phyloP scores from a whole-genome alignment of 2,888 invertebrate genomes.

The Portevinia maculata region DNA sequence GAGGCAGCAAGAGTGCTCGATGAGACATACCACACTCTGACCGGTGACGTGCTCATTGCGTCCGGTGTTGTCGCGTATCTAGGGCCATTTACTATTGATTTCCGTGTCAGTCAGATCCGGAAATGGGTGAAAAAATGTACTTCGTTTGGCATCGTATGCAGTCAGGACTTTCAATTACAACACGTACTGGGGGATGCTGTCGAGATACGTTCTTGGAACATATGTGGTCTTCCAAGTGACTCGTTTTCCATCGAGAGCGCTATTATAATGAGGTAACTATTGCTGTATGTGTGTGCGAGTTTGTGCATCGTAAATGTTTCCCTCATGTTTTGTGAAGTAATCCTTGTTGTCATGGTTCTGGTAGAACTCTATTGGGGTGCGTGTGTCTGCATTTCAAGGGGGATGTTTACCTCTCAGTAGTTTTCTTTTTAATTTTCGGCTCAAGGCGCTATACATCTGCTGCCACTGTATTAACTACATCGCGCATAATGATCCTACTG shows the following conservation, averaged over 20 bases:
- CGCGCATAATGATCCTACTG: constrained; percentile 20
- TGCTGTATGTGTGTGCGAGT: constrained; percentile 41
- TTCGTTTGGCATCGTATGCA: constrained; percentile 89
- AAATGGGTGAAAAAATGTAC: constrained; percentile 90
- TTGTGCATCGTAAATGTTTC: not conserved
- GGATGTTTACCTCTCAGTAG: constrained; percentile 33
- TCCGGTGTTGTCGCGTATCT: constrained; percentile 95
- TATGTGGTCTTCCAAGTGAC: constrained; percentile 94
- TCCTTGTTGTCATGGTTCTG: constrained; percentile 7
- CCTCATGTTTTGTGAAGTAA: constrained; percentile 19
- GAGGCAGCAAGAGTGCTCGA: constrained; percentile 88
- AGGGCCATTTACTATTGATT: constrained; percentile 92
- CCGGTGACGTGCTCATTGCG: constrained; percentile 94
- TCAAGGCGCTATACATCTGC: constrained; percentile 57
- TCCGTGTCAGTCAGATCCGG: constrained; percentile 87
- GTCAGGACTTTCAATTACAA: constrained; percentile 88
- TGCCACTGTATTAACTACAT: constrained; percentile 27
- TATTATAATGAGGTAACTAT: constrained; percentile 89
- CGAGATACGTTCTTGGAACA: constrained; percentile 94
- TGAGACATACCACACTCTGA: constrained; percentile 88
- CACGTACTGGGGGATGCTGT: constrained; percentile 93
- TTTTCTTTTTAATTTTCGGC: constrained; percentile 43
- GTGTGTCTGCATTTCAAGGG: constrained; percentile 43
- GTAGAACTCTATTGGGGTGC: constrained; percentile 34
- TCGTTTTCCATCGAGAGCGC: constrained; percentile 95